These are phyloP conservation scores for Gonioctena quinquepunctata DNA, from an alignment of 1,140 invertebrate genomes.

Conservation along the genomic window DNA sequence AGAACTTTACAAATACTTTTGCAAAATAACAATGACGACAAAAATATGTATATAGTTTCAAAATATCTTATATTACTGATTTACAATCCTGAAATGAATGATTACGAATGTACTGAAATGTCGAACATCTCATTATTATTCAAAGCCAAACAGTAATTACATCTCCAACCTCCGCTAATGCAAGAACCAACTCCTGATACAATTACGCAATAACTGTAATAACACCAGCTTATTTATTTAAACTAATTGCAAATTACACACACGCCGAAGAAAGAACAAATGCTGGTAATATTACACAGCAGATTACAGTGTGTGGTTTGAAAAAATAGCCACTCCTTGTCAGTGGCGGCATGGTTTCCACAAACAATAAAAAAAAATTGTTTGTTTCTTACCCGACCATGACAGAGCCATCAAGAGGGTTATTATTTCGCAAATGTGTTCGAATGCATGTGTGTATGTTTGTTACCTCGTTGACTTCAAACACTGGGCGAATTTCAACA, in stretches of 20 bases:
- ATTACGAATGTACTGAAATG: too few relatives aligned
- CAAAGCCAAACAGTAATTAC: not conserved
- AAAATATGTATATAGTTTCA: too few relatives aligned
- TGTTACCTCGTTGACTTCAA: too few relatives aligned
- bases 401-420: too few relatives aligned
- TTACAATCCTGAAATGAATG: too few relatives aligned
- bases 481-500: too few relatives aligned
- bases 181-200: not conserved
- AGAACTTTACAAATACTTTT: too few relatives aligned
- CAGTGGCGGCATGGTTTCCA: not conserved
- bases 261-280: not conserved
- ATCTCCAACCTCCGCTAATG: not conserved
- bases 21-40: too few relatives aligned
- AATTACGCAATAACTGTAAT: not conserved
- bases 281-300: not conserved
- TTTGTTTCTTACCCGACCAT: not conserved
- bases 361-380: not conserved
- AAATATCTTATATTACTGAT: too few relatives aligned
- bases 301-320: not conserved
- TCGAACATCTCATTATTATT: not conserved
- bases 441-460: too few relatives aligned
- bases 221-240: not conserved
- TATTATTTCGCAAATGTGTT: too few relatives aligned
- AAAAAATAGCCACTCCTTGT: not conserved
- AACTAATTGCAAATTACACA: conserved; percentile 5